A percentile compares a stretch with the other conserved stretches of the same genome.
Conservation (phyloP, 2,888 invertebrate species). For the Crematogaster levior region DNA sequence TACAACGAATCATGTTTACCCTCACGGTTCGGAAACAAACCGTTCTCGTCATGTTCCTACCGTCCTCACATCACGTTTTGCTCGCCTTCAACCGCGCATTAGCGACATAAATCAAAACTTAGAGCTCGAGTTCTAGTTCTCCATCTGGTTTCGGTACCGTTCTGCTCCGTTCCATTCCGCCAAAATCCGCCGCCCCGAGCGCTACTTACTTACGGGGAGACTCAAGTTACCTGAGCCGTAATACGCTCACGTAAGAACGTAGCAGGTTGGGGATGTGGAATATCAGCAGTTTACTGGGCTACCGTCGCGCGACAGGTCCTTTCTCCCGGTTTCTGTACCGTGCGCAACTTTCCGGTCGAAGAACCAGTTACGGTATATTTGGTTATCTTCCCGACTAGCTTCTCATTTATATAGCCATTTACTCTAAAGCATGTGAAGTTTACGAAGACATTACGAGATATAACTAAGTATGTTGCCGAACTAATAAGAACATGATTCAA, state of each 20-base stretch:
- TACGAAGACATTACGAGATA: conserved; percentile 23
- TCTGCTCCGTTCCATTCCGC: conserved; percentile 70
- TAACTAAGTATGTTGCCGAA: conserved; percentile 30
- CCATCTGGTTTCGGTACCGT: conserved; percentile 64
- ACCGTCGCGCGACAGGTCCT: neutral
- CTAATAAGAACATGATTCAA: conserved; percentile 25
- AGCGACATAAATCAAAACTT: conserved; percentile 83
- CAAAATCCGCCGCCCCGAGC: conserved; percentile 51
- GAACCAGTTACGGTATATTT: conserved; percentile 53
- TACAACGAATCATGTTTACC: conserved; percentile 74
- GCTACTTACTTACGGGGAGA: conserved; percentile 51
- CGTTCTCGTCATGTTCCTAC: conserved; percentile 69
- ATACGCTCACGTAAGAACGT: conserved; percentile 44
- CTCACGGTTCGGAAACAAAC: conserved; percentile 63
- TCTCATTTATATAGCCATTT: conserved; percentile 52
- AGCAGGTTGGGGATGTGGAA: conserved; percentile 49
- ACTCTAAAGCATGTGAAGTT: conserved; percentile 30
- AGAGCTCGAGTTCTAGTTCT: conserved; percentile 75
- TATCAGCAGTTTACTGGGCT: conserved; percentile 50
- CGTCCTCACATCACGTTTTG: conserved; percentile 74
- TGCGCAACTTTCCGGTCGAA: conserved; percentile 46
- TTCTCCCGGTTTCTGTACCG: conserved; percentile 24
- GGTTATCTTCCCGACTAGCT: conserved; percentile 45
- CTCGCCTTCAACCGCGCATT: conserved; percentile 79
- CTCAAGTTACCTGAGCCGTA: conserved; percentile 39